Evolutionary conservation across 2,797 vertebrate genomes (phyloP), one percentile per base, ranked within the genome.

Genomic region (Bovichtus diacanthus): DNA sequence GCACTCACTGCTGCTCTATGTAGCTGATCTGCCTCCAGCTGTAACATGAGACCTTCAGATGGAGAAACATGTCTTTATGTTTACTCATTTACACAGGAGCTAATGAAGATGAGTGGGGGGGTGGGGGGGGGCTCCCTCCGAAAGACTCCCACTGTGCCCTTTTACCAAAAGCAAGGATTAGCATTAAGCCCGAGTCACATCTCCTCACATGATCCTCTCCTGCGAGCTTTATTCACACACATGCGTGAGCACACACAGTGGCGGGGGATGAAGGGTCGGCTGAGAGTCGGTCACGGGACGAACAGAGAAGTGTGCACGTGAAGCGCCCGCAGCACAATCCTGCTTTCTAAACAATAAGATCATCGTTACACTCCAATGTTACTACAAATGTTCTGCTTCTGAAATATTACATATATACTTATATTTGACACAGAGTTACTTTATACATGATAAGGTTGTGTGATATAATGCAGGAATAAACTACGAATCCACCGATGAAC

Each of bases 91-190:
- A 46, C 46, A 51, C 41, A 55, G 27, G 56, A 12, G 29, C 34
- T 66, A 63, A 76, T 55, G 58, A 66, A 31, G 10, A 38, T n/a
- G n/a, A n/a, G n/a, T n/a, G n/a, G n/a, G n/a, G n/a, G n/a, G n/a
- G n/a, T n/a, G n/a, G n/a, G n/a, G n/a, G n/a, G n/a, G n/a, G n/a
- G n/a, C n/a, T n/a, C n/a, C n/a, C n/a, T n/a, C n/a, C n/a, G n/a
- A n/a, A n/a, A n/a, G n/a, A n/a, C n/a, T 88, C 86, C 90, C 91
- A 85, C 85, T 92, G 90, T 86, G 91, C 83, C 76, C 60, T 87
- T 93, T 88, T 61, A 91, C 92, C 88, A 75, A 89, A 88, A 91
- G 94, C 92, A 70, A 90, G 91, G 93, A 94, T 94, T 94, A 94
- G 70, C 80, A 88, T 84, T 93, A 92, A 93, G 85, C 87, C 85